Evolutionary conservation across 2,888 invertebrate genomes (phyloP).

Genomic region (Penaeus monodon): DNA sequence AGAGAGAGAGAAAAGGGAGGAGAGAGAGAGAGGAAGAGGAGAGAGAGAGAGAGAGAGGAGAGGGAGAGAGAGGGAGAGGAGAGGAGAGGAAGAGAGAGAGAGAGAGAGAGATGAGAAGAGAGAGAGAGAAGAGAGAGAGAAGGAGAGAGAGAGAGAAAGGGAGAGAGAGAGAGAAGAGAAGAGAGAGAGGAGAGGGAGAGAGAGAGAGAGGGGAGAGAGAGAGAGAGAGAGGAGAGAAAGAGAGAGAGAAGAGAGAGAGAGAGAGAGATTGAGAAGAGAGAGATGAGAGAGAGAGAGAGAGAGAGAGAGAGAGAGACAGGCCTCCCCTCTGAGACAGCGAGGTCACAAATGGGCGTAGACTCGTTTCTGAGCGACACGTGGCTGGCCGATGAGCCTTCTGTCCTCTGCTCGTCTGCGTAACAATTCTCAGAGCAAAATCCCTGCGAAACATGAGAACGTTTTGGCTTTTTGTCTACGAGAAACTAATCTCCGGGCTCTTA

Average conservation of each 20-base stretch:
- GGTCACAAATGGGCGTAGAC: too few species aligned
- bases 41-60: not conserved
- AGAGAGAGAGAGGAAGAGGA: not conserved
- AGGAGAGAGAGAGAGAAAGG: not conserved
- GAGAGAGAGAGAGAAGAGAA: not conserved
- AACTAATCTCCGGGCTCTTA: too few species aligned
- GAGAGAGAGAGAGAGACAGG: not conserved
- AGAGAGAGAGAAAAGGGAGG: not conserved
- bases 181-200: too few species aligned
- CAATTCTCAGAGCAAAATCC: too few species aligned
- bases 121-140: not conserved
- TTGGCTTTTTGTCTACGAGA: too few species aligned
- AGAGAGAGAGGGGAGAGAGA: too few species aligned
- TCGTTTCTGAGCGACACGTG: too few species aligned
- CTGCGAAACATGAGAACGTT: too few species aligned
- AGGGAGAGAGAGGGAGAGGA: not conserved
- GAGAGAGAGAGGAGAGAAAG: not conserved
- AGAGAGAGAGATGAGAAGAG: not conserved
- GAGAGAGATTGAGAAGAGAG: not conserved
- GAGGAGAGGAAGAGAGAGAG: not conserved
- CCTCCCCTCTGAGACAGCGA: too few species aligned
- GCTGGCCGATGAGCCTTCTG: too few species aligned
- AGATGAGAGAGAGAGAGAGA: not conserved
- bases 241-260: not conserved
- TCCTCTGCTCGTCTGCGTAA: too few species aligned